Evolutionary conservation across 2,797 vertebrate genomes (phyloP), one percentile per base, ranked within the genome.

Genomic region (Chloroceryle amazona): DNA sequence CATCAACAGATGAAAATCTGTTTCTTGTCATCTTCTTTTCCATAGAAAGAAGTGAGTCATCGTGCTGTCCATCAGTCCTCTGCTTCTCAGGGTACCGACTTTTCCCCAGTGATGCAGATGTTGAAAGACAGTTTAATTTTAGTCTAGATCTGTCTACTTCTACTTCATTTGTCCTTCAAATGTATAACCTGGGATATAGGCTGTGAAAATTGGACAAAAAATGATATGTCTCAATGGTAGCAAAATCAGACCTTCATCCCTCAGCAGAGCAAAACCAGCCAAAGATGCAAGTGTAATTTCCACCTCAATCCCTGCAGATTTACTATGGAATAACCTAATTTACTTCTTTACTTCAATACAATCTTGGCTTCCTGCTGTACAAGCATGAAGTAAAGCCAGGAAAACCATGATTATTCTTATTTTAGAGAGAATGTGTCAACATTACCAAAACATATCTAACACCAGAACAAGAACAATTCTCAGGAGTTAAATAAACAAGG

Each of bases 1-100:
- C 83, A 96, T 93, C 91, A 97, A 90, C 96, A 98, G 95, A 89
- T 97, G 96, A 96, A 96, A 97, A 97, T 98, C 98, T 98, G 98
- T 97, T 98, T 97, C 97, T 98, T 98, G 97, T 98, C 98, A 97
- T 97, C 95, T 86, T 96, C 93, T 72, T 98, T 97, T 97, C 96
- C 96, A 94, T 51, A 95, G 93, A 97, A 96, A 95, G 86, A 92
- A 94, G 87, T 33, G 13, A 96, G 96, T 97, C 91, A 72, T 96
- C 86, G 21, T 95, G 68, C 96, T 97, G 96, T 97, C 95, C 81
- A 19, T 95, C 97, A 96, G 93, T 96, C 96, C 96, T 67, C 51
- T 68, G 10, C 75, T 93, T 96, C 71, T 96, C 83, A 72, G 83
- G 85, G 72, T 55, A 11, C 94, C 94, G 86, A 96, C 88, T 96